Percentiles rank a stretch among this genome's conserved stretches.
These are phyloP conservation scores for Drosophila sp. DNA, from an alignment of 1,140 invertebrate species.

Conservation along the genomic window DNA sequence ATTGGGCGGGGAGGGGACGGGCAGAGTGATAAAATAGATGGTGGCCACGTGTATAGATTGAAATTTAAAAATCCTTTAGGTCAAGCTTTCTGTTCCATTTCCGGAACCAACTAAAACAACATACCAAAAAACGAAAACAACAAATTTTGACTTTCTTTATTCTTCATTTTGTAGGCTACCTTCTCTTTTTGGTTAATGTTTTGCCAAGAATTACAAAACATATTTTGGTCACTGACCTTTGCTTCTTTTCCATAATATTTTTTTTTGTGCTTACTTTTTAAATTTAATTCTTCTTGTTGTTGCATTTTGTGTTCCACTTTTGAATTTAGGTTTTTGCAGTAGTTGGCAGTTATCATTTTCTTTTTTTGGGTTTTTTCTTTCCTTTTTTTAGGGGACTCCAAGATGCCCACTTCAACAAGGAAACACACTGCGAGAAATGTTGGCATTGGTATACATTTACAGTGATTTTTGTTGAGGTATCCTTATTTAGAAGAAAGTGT, in stretches of 20 bases:
- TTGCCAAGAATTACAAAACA: constrained; percentile 59
- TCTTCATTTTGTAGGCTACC: constrained; percentile 37
- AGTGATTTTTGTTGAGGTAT: too few relatives aligned
- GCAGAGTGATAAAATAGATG: background rate
- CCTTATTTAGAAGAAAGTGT: too few relatives aligned
- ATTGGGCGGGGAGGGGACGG: background rate
- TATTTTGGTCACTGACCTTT: constrained; percentile 67
- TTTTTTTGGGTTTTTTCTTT: background rate
- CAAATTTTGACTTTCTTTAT: constrained; percentile 20
- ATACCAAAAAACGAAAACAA: background rate
- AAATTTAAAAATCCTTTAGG: constrained; percentile 3
- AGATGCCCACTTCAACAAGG: constrained; percentile 36
- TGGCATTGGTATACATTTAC: background rate
- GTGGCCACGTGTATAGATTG: constrained; percentile 9
- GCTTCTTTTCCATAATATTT: constrained; percentile 42
- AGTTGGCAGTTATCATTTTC: constrained; percentile 40
- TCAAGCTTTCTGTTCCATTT: constrained; percentile 12
- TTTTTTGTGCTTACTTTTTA: constrained; percentile 41
- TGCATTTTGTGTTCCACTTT: constrained; percentile 62
- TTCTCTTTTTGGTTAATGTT: constrained; percentile 54
- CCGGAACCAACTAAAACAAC: constrained; percentile 1
- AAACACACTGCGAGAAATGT: constrained; percentile 17
- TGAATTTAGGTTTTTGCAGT: constrained; percentile 58
- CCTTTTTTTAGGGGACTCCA: constrained; percentile 11
- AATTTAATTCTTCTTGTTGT: constrained; percentile 40